A percentile compares a stretch with the other conserved stretches of the same genome.
Conservation (phyloP, 1,140 invertebrate species). For the Vollenhovia emeryi region DNA sequence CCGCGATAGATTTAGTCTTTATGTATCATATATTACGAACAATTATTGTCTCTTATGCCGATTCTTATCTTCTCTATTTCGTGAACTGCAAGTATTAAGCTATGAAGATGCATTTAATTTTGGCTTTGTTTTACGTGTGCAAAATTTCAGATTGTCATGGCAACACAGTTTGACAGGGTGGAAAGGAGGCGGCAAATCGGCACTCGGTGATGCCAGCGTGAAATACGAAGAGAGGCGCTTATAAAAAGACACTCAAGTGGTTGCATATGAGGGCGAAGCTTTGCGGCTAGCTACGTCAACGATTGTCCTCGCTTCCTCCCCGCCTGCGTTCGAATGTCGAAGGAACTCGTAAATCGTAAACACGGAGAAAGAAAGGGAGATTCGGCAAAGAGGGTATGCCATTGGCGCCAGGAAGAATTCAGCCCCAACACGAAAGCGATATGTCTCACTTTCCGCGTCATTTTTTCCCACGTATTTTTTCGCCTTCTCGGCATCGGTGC, state of each 20-base stretch:
- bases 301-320: conserved; percentile 54
- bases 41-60: neutral
- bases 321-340: conserved; percentile 31
- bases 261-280: conserved; percentile 71
- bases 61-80: neutral
- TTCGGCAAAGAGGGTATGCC: neutral
- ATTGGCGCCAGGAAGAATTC: conserved; percentile 61
- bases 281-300: conserved; percentile 65
- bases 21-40: neutral
- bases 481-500: neutral
- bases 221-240: conserved; percentile 68
- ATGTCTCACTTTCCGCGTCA: neutral
- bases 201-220: conserved; percentile 54
- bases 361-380: conserved; percentile 11
- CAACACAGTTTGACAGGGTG: neutral
- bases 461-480: conserved; percentile 13
- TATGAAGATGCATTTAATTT: neutral
- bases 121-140: neutral
- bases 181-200: conserved; percentile 25
- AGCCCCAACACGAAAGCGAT: neutral
- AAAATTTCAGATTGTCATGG: neutral
- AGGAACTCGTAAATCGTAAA: conserved; percentile 68
- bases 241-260: conserved; percentile 72
- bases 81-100: neutral
- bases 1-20: neutral